A percentile compares a stretch with the other conserved stretches of the same genome.
Conservation (phyloP, 2,797 vertebrate genomes). For the Sarcophilus harrisii region DNA sequence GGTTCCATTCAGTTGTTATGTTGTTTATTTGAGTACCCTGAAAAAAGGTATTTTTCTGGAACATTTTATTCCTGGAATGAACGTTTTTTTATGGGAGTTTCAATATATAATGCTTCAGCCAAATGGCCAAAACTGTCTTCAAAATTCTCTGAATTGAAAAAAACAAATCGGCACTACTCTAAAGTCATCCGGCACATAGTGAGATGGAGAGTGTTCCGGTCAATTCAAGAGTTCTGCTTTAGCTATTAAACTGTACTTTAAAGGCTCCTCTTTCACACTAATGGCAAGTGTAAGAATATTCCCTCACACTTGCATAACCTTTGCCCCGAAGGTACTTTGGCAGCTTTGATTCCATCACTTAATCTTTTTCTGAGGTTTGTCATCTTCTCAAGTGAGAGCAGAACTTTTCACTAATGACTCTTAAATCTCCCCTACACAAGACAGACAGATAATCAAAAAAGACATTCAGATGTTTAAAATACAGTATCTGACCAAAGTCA, state of each 20-base stretch:
- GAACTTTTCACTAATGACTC: constrained; percentile 77
- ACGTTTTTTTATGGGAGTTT: not conserved
- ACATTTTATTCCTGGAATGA: not conserved
- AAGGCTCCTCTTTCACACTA: constrained; percentile 71
- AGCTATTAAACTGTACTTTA: constrained; percentile 77
- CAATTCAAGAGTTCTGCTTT: constrained; percentile 71
- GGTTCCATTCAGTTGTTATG: not conserved
- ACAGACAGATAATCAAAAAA: constrained; percentile 71
- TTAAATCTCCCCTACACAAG: constrained; percentile 77
- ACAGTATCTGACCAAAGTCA: constrained; percentile 61
- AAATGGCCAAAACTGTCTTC: constrained; percentile 44
- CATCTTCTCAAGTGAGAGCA: constrained; percentile 71
- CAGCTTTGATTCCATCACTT: constrained; percentile 83
- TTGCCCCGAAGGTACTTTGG: constrained; percentile 83
- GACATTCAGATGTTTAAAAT: constrained; percentile 75
- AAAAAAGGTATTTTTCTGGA: constrained; percentile 11
- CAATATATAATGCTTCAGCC: not conserved
- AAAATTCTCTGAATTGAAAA: constrained; percentile 18
- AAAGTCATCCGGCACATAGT: not conserved
- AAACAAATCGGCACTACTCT: not conserved
- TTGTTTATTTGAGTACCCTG: not conserved
- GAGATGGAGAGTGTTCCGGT: constrained; percentile 56
- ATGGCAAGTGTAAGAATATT: constrained; percentile 68
- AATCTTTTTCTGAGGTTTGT: constrained; percentile 79
- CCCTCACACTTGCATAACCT: constrained; percentile 81